Percentiles rank a stretch among this genome's conserved stretches.
phyloP scores from a whole-genome alignment of 2,888 invertebrate species.

The Biston betularia region DNA sequence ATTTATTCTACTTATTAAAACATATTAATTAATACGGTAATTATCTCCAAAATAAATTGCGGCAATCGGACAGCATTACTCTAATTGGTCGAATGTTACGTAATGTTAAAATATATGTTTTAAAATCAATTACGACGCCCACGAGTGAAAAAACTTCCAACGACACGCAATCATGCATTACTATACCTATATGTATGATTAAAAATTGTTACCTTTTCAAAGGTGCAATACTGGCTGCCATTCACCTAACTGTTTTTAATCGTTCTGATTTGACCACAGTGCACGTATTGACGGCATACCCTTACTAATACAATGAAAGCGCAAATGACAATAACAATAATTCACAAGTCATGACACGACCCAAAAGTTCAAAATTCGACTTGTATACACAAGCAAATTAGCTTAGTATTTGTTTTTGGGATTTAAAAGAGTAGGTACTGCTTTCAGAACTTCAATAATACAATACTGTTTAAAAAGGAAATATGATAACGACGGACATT shows the following conservation, averaged over 20 bases:
- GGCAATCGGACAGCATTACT: conserved; percentile 36
- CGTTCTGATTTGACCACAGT: conserved; percentile 41
- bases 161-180: conserved; percentile 23
- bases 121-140: conserved; percentile 42
- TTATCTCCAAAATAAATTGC: conserved; percentile 39
- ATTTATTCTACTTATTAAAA: conserved; percentile 28
- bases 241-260: conserved; percentile 38
- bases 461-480: conserved; percentile 6
- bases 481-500: conserved; percentile 1
- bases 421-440: not conserved
- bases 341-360: conserved; percentile 17
- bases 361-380: not conserved
- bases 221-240: conserved; percentile 43
- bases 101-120: conserved; percentile 41
- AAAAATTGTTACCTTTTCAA: conserved; percentile 27
- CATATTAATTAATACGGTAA: conserved; percentile 41
- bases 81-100: conserved; percentile 41
- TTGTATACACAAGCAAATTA: not conserved
- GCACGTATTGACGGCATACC: conserved; percentile 30
- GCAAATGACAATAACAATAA: conserved; percentile 22
- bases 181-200: conserved; percentile 13
- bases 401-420: no score
- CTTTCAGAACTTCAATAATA: not conserved
- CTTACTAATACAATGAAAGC: conserved; percentile 34
- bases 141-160: conserved; percentile 34